Evolutionary conservation across 2,888 invertebrate genomes (phyloP), one percentile per base, ranked within the genome.

Genomic region (Teinopalpus imperialis): DNA sequence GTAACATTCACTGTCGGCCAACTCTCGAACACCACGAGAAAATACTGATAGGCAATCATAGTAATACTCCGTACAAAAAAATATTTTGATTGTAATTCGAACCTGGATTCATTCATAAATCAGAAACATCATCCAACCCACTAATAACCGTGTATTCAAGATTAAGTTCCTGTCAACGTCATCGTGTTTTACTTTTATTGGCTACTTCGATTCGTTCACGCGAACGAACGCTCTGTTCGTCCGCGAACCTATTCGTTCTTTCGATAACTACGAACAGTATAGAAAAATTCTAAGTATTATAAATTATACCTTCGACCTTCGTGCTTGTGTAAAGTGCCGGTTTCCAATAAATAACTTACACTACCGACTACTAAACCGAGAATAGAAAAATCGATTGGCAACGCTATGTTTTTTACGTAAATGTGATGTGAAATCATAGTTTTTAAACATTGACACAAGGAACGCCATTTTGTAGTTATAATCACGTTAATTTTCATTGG

Each of bases 291-390:
- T 57, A 49, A 36, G 39, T 43, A 37, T 54, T 50, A 53, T 54
- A 52, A 56, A 57, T 57, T 54, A 49, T 59, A 48, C 47, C 44
- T 43, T 32, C 54, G 59, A 53, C 60, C 60, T 59, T 56, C 57
- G 47, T 54, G 52, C 49, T 47, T 48, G 34, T 42, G 24, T 37
- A 21, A 42, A 39, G n/a, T 44, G 35, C 21, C 35, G n/a, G 34
- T 7, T 8, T 29, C 39, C 27, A 43, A 40, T 21, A 21, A 46
- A 41, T 45, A 52, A 44, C 37, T 48, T n/a, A n/a, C n/a, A n/a
- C n/a, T n/a, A n/a, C n/a, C n/a, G n/a, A 30, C 42, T 29, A 39
- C 30, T 14, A 35, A 32, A 18, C 18, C 31, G 13, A 32, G 24
- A 44, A 44, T 26, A 31, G 24, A 37, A 31, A 37, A 37, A 26